Conservation (phyloP, 2,888 invertebrate species). For the Seira ritae region DNA sequence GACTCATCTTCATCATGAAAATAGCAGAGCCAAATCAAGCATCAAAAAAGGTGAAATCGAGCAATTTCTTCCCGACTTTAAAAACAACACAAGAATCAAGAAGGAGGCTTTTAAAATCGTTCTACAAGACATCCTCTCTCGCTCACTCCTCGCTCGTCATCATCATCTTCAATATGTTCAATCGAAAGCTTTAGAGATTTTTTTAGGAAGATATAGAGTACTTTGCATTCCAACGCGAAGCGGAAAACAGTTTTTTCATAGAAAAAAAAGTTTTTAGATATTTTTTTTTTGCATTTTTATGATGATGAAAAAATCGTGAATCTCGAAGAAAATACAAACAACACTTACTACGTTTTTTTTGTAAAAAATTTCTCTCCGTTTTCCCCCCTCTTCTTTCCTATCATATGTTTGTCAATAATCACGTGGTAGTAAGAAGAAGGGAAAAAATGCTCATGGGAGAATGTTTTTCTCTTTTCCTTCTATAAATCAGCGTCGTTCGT, state of each 20-base stretch:
- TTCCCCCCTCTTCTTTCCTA: neutral
- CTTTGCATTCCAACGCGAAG: conserved; percentile 14
- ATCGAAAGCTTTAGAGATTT: conserved; percentile 21
- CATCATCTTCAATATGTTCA: no score
- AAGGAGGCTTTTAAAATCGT: conserved; percentile 12
- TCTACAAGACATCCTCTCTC: conserved; percentile 1
- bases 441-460: conserved; percentile 8
- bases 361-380: neutral
- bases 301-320: conserved; percentile 66
- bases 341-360: conserved; percentile 5
- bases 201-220: neutral
- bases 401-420: conserved; percentile 38
- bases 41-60: conserved; percentile 39
- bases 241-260: neutral
- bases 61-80: conserved; percentile 46
- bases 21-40: conserved; percentile 15
- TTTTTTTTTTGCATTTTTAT: conserved; percentile 50
- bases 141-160: no score
- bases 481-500: conserved; percentile 68
- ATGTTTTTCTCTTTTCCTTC: conserved; percentile 33
- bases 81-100: conserved; percentile 24
- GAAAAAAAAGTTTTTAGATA: conserved; percentile 24
- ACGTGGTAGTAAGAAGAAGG: no score
- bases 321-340: conserved; percentile 36
- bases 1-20: neutral